phyloP scores from a whole-genome alignment of 2,888 invertebrate species.

The Stenolophus ochropezus region DNA sequence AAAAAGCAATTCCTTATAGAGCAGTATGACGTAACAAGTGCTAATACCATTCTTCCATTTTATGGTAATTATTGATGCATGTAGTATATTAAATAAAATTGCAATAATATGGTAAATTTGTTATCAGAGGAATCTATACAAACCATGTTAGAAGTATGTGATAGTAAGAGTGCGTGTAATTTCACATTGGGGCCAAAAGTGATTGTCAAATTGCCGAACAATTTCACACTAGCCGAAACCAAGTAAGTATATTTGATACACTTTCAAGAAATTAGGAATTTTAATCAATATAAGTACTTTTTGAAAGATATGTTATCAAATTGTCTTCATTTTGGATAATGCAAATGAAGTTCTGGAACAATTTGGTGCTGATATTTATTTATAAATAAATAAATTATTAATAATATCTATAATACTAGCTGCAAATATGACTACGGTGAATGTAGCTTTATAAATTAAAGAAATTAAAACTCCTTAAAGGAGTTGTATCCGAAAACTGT shows the following conservation, averaged over 20 bases:
- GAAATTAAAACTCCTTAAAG: too few species aligned
- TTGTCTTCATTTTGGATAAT: too few species aligned
- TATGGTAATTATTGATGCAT: conserved; percentile 27
- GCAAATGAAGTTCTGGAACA: too few species aligned
- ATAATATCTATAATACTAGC: too few species aligned
- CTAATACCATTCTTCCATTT: conserved; percentile 35
- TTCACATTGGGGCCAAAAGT: conserved; percentile 51
- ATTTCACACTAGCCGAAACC: conserved; percentile 42
- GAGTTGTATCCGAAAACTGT: too few species aligned
- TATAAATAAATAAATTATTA: too few species aligned
- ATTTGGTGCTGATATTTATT: too few species aligned
- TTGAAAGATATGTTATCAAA: too few species aligned
- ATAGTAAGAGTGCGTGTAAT: conserved; percentile 53
- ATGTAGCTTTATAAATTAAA: too few species aligned
- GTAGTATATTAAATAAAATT: neutral
- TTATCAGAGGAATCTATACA: conserved; percentile 33
- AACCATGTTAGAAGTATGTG: conserved; percentile 50
- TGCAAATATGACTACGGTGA: too few species aligned
- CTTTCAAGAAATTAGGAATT: too few species aligned
- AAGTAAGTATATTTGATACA: conserved; percentile 46
- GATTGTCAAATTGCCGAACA: conserved; percentile 44
- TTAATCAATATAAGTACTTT: too few species aligned
- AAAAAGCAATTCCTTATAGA: conserved; percentile 22
- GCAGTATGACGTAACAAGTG: conserved; percentile 33
- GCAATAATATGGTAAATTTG: neutral